phyloP scores from a whole-genome alignment of 2,888 invertebrate species.

The Alitta virens region DNA sequence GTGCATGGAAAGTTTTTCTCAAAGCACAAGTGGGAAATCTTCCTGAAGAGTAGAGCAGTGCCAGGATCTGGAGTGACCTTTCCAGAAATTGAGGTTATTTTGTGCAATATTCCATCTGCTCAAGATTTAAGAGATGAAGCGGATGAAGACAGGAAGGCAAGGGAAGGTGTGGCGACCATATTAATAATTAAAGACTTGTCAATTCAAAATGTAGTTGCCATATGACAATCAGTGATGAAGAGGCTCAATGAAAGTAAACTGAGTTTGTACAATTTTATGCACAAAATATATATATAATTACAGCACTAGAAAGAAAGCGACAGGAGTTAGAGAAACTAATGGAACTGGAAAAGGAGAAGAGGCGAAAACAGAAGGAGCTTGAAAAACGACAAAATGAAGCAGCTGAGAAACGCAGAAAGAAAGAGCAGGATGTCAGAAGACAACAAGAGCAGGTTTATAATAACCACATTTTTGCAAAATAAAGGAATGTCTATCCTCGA shows the following conservation, averaged over 20 bases:
- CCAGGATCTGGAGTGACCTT: constrained; percentile 46
- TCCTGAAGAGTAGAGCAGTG: constrained; percentile 41
- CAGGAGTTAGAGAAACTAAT: constrained; percentile 29
- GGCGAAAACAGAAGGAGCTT: constrained; percentile 35
- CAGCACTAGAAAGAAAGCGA: constrained; percentile 14
- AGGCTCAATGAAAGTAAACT: no score
- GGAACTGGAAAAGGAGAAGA: constrained; percentile 30
- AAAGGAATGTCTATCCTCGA: no score
- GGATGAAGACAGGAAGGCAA: constrained; percentile 36
- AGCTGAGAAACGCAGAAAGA: no score
- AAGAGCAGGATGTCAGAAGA: no score
- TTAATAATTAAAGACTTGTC: no score
- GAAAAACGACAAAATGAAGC: no score
- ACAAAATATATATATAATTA: no score
- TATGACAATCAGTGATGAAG: no score
- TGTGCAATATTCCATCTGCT: constrained; percentile 48
- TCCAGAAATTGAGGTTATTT: constrained; percentile 51
- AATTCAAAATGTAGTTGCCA: no score
- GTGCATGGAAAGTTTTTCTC: constrained; percentile 51
- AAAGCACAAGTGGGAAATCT: constrained; percentile 42
- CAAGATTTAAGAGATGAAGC: constrained; percentile 36
- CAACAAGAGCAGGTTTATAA: background rate
- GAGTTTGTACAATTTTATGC: no score
- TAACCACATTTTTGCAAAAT: background rate
- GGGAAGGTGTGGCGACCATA: constrained; percentile 44